Base-by-base conservation (phyloP, 2,113 vertebrate species). In the Varanus salvator region DNA sequence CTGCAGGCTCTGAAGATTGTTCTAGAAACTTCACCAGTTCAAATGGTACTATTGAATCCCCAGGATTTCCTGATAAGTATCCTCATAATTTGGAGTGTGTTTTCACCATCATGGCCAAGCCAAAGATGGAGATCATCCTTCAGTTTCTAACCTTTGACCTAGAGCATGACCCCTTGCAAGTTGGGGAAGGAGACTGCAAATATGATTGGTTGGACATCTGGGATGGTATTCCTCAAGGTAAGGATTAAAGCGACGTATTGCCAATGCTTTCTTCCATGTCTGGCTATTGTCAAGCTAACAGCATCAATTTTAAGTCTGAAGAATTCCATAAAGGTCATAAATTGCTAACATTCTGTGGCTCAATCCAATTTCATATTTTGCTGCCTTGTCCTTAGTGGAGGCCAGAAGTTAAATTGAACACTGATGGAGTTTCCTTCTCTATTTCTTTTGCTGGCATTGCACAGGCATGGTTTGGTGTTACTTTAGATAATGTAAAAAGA, bases 161-260 rank as follows among this genome's bases (percentile, higher is more conserved):
- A 7, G 99, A 99, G 96, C 98, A 99, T 0, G 99, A 99, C 95
- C 99, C 99, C 12, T 95, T 99, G 94, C 98, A 98, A 75, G 97
- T 98, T 0, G 98, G 98, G 2, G 99, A 99, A 80, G 98, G 98
- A 38, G 99, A 99, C 94, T 99, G 99, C 98, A 99, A 99, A 92
- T 99, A 99, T 0, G 99, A 99, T 92, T 99, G 98, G 98, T 97
- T 99, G 94, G 99, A 99, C 93, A 98, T 99, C 95, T 99, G 99
- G 99, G 99, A 99, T 0, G 99, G 99, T 54, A 98, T 99, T 89
- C 99, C 99, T 0, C 98, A 98, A 93, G 99, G 99, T 99, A 96
- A 98, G 98, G 90, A 77, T 60, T 0, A 0, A 84, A 2, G 0
- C 31, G 38, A 93, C 54, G 1, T 0, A 0, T 44, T 78, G 3